Evolutionary conservation across 2,113 vertebrate species (phyloP).

Genomic region (Pelodiscus sinensis): DNA sequence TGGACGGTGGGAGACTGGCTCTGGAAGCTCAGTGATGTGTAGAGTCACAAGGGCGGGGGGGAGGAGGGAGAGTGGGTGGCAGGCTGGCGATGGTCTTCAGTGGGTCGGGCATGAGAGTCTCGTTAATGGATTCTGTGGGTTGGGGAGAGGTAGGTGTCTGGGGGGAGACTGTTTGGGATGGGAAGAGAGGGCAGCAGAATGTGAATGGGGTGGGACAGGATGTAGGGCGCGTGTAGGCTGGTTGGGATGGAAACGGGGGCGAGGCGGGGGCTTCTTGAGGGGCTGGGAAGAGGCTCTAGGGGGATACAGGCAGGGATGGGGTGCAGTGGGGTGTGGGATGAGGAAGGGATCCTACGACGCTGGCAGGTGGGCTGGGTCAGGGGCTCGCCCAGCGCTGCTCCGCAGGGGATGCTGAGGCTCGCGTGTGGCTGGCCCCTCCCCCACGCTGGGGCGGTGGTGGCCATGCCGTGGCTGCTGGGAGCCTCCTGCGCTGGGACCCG

Average conservation of each 20-base stretch:
- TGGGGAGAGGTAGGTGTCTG: not conserved
- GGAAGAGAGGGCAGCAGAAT: not conserved
- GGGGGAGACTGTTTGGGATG: not conserved
- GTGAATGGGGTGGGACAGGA: not conserved
- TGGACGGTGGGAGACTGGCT: not conserved
- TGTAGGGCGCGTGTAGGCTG: not conserved
- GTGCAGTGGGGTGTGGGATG: not conserved
- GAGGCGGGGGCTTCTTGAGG: not conserved
- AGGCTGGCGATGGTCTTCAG: not conserved
- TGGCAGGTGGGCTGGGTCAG: not conserved
- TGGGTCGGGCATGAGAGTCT: no score
- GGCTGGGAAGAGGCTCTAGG: not conserved
- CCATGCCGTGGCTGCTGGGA: not conserved
- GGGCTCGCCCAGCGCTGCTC: not conserved
- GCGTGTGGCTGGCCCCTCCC: not conserved
- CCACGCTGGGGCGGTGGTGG: not conserved
- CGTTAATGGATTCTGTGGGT: not conserved
- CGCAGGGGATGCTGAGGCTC: not conserved
- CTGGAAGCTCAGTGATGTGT: not conserved
- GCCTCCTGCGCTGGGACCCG: slow-evolving; percentile 66
- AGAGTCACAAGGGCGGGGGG: not conserved
- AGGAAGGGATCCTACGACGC: not conserved
- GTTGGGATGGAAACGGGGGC: not conserved
- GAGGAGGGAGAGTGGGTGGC: not conserved
- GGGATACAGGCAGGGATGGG: not conserved